Base-by-base conservation (phyloP, 2,888 invertebrate genomes). In the Scrobipalpa atriplicella region DNA sequence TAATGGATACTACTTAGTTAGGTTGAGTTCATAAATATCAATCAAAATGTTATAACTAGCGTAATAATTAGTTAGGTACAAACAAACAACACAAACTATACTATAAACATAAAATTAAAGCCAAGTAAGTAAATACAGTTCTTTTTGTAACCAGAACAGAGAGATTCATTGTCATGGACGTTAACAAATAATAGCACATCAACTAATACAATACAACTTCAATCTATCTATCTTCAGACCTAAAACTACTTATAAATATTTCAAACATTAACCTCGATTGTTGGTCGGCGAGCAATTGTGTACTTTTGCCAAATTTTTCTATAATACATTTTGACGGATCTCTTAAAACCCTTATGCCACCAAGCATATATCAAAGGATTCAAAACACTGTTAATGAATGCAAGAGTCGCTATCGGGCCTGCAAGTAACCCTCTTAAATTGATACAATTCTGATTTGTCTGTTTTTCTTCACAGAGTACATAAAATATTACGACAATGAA, bases 301-400 rank as follows among this genome's bases (percentile, higher is more conserved):
- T 76, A 77, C 68, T 71, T 82, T 41, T 71, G 70, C n/a, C 81
- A 70, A 73, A 87, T 85, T 66, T 73, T 78, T 43, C 72, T 70
- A 51, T 77, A 84, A 68, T 88, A 83, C 66, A 78, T 84, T 73
- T 79, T 88, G 1, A 94, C 82, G 16, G 89, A 92, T 65, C 80
- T 89, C 73, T 95, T 88, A 73, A 95, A 95, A 0, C 95, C 95
- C 78, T 94, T 94, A 78, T 95, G 95, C 95, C 95, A 95, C 95
- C 95, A 95, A 0, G 95, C 95, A 75, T 95, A 95, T 71, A 95
- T 95, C 29, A 95, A 78, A 0, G 95, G 95, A 78, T 95, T 95
- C 0, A 95, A 75, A 60, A 95, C 77, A 72, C 95, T 95, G 73
- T 95, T 95, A 0, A 91, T 74, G 71, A 95, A 94, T 0, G 95